phyloP scores from a whole-genome alignment of 2,797 vertebrate species.

The Loris lydekkerianus region DNA sequence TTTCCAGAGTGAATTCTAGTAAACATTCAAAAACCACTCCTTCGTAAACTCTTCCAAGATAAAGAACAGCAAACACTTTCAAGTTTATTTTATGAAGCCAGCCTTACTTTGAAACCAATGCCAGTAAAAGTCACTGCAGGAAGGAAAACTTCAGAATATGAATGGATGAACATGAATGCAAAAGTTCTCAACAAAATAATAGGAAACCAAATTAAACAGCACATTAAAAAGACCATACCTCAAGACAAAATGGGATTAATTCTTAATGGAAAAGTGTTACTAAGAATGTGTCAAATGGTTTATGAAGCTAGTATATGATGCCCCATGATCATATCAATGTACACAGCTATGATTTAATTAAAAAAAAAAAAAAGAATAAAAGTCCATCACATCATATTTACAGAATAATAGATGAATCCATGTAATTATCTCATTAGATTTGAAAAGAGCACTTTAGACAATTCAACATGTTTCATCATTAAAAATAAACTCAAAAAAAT shows the following conservation, averaged over 20 bases:
- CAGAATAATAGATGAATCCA: background rate
- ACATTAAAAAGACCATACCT: background rate
- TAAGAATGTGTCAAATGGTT: too few species aligned
- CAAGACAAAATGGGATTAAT: too few species aligned
- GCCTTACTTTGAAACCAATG: background rate
- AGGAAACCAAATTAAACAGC: background rate
- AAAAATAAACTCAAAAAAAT: too few species aligned
- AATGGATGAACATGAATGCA: background rate
- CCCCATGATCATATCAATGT: too few species aligned
- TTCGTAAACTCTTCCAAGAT: background rate
- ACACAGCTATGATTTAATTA: too few species aligned
- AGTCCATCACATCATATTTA: too few species aligned
- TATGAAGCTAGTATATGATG: too few species aligned
- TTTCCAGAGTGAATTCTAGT: background rate
- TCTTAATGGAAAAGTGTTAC: too few species aligned
- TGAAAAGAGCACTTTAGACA: background rate
- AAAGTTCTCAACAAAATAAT: background rate
- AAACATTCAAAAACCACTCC: background rate
- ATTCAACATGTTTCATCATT: background rate
- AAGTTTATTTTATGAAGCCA: background rate
- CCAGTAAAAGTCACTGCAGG: background rate
- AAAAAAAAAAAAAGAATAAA: too few species aligned
- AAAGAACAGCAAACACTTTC: background rate
- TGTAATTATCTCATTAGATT: background rate
- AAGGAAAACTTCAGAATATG: background rate